Percentiles rank a stretch among this genome's conserved stretches.
Conservation (phyloP, 2,113 vertebrate genomes). For the Sturnira hondurensis region DNA sequence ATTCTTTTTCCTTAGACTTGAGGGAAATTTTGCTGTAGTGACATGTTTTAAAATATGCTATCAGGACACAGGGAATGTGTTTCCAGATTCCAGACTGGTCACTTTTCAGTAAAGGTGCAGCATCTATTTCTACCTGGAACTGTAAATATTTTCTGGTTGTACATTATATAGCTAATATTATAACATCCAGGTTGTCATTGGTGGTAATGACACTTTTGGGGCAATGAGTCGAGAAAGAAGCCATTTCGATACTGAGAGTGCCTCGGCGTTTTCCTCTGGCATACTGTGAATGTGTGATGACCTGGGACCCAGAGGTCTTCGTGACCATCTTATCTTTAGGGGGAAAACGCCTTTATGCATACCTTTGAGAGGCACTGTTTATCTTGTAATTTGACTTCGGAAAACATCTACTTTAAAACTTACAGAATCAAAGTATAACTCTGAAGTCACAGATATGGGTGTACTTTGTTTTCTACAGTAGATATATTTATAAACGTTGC, state of each 20-base stretch:
- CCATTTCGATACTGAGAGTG: background rate
- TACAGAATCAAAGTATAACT: background rate
- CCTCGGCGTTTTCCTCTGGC: background rate
- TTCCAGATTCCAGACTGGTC: background rate
- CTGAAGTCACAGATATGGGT: background rate
- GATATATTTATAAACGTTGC: background rate
- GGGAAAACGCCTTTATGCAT: background rate
- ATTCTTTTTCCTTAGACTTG: background rate
- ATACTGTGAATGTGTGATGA: background rate
- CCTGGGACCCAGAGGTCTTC: background rate
- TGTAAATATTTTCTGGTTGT: background rate
- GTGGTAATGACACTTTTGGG: background rate
- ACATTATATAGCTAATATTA: background rate
- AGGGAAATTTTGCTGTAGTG: background rate
- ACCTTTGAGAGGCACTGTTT: background rate
- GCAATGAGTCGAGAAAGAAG: background rate
- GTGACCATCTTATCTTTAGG: background rate
- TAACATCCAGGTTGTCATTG: background rate
- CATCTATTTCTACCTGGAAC: background rate
- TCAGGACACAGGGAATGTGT: background rate
- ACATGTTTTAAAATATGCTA: background rate
- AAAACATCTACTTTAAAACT: background rate
- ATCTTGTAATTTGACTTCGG: slow-evolving; percentile 7
- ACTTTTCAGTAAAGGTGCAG: background rate
- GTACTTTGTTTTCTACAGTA: background rate